A percentile compares a stretch with the other conserved stretches of the same genome.
These are phyloP conservation scores for Fregetta grallaria DNA, from an alignment of 2,113 vertebrate species.

Conservation along the genomic window DNA sequence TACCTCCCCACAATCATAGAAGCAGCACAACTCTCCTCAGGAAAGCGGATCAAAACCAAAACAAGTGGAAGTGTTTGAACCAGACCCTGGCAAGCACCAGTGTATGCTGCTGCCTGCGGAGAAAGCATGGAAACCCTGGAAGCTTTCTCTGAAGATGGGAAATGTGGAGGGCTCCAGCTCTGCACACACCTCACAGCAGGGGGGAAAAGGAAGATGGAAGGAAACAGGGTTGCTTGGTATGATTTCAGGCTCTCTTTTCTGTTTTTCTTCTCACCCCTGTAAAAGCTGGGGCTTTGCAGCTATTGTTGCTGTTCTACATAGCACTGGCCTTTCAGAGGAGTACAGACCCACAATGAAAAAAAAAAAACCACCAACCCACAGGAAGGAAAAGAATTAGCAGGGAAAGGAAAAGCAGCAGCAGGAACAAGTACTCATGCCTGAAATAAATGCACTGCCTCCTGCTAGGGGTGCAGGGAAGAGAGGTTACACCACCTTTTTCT, in stretches of 20 bases:
- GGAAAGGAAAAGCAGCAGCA: constrained; percentile 4
- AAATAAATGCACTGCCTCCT: background rate
- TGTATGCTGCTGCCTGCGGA: fast-evolving
- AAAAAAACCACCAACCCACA: background rate
- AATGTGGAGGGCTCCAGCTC: fast-evolving
- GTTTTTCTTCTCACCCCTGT: background rate
- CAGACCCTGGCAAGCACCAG: background rate
- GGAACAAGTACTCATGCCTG: background rate
- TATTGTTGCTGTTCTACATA: background rate
- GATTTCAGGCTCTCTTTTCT: background rate
- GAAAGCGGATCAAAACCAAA: background rate
- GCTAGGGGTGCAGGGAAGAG: background rate
- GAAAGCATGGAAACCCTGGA: background rate
- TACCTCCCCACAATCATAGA: fast-evolving
- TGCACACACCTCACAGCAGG: fast-evolving
- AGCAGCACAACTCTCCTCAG: background rate
- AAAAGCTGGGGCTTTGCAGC: background rate
- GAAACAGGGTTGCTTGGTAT: background rate
- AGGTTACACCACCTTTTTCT: background rate
- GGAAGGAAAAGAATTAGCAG: constrained; percentile 49
- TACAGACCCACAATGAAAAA: background rate
- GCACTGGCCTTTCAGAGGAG: background rate
- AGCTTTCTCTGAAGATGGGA: background rate
- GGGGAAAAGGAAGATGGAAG: background rate
- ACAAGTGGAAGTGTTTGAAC: background rate